Percentiles rank a stretch among this genome's conserved stretches.
Evolutionary conservation across 64 coral and sea anemone species (phyloP).

Genomic region (Pocillopora verrucosa): DNA sequence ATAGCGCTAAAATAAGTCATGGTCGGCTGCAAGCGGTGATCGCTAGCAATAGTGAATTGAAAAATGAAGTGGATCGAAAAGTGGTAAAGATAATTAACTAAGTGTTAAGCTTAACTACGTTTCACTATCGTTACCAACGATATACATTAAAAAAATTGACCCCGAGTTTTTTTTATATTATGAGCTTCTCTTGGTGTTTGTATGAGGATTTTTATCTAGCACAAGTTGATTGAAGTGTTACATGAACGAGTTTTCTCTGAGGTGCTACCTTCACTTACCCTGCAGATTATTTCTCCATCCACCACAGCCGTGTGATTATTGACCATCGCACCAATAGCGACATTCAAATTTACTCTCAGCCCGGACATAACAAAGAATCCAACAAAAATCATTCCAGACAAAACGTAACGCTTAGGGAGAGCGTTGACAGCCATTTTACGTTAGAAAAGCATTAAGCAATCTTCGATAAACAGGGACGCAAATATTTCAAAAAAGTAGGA

Average conservation of each 20-base stretch:
- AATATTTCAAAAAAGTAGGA: not conserved
- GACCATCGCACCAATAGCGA: constrained; percentile 92
- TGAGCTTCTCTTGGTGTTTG: too few relatives aligned
- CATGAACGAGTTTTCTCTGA: not conserved
- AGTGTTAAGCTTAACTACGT: too few relatives aligned
- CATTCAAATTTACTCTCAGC: constrained; percentile 85
- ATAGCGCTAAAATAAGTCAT: too few relatives aligned
- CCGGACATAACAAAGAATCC: constrained; percentile 91
- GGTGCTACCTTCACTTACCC: constrained; percentile 63
- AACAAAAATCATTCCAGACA: constrained; percentile 78
- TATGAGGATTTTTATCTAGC: too few relatives aligned
- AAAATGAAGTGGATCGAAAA: too few relatives aligned
- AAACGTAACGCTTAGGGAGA: constrained; percentile 77
- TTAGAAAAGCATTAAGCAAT: constrained; percentile 13
- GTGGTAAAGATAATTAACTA: too few relatives aligned
- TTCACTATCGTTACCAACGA: too few relatives aligned
- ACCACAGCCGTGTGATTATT: constrained; percentile 82
- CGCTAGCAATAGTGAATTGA: too few relatives aligned
- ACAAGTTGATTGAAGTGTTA: too few relatives aligned
- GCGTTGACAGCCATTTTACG: not conserved
- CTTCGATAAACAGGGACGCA: not conserved
- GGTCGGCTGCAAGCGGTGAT: too few relatives aligned
- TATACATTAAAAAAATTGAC: too few relatives aligned
- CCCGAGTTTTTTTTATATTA: not conserved
- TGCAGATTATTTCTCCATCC: constrained; percentile 55